Conservation (phyloP, 2,888 invertebrate genomes). For the Drosophila merina region DNA sequence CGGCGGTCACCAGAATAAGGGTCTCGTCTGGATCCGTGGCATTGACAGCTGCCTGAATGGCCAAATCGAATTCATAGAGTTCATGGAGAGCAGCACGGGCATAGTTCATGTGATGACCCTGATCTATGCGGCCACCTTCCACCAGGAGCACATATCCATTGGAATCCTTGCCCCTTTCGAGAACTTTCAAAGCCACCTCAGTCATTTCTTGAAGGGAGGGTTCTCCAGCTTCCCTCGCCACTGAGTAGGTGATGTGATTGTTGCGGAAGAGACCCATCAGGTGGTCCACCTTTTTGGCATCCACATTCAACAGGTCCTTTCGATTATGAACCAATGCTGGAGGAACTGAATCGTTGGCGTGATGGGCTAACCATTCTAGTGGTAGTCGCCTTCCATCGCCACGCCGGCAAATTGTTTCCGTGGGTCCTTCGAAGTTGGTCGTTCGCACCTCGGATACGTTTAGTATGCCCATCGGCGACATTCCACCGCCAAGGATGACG, state of each 20-base stretch:
- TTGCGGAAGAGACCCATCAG: constrained; percentile 86
- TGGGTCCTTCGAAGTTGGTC: constrained; percentile 70
- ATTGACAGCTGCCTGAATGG: constrained; percentile 86
- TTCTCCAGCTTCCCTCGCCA: constrained; percentile 84
- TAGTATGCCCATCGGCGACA: constrained; percentile 84
- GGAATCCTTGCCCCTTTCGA: constrained; percentile 72
- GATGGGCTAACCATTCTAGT: constrained; percentile 84
- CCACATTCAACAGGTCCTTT: constrained; percentile 83
- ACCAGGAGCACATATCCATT: constrained; percentile 86
- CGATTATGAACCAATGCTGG: constrained; percentile 82
- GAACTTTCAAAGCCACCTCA: constrained; percentile 85
- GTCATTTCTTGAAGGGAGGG: constrained; percentile 87
- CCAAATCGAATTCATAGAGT: constrained; percentile 87
- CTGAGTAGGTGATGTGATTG: constrained; percentile 86
- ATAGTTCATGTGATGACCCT: constrained; percentile 87
- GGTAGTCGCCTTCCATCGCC: constrained; percentile 86
- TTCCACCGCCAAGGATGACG: constrained; percentile 88
- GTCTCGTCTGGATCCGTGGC: constrained; percentile 86
- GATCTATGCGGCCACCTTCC: constrained; percentile 87
- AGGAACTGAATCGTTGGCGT: constrained; percentile 68
- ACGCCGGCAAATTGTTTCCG: constrained; percentile 84
- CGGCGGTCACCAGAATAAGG: constrained; percentile 88
- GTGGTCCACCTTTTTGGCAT: constrained; percentile 83
- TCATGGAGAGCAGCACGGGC: constrained; percentile 87
- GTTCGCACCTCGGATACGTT: constrained; percentile 62